Conservation (phyloP, 2,113 vertebrate genomes). For the Callionymus lyra region DNA sequence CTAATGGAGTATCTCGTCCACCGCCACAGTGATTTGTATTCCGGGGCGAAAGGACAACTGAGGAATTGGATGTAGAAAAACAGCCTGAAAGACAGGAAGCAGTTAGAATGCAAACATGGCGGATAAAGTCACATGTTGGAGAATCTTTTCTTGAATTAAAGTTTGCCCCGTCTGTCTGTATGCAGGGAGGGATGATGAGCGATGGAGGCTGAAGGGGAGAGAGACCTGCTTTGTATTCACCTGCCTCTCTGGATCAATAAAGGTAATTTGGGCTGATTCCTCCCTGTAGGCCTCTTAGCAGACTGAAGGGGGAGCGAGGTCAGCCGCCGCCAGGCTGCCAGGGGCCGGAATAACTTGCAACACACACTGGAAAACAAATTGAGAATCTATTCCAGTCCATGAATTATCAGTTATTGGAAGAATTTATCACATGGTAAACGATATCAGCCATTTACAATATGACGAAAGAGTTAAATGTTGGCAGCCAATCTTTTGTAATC, state of each 20-base stretch:
- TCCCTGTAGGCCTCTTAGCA: conserved; percentile 64
- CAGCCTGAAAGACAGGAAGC: conserved; percentile 47
- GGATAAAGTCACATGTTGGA: conserved; percentile 30
- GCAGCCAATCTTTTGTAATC: too few relatives aligned
- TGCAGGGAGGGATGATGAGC: conserved; percentile 25
- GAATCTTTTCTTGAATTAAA: conserved; percentile 16
- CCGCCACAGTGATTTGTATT: conserved; percentile 60
- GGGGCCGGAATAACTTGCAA: conserved; percentile 66
- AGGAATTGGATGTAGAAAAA: conserved; percentile 60
- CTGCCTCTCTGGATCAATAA: conserved; percentile 70
- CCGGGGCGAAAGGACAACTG: conserved; percentile 54
- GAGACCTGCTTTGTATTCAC: conserved; percentile 67
- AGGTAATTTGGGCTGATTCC: conserved; percentile 69
- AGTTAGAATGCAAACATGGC: conserved; percentile 31
- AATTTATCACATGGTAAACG: too few relatives aligned
- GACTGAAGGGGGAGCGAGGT: conserved; percentile 57
- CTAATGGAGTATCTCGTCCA: conserved; percentile 68
- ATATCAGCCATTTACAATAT: too few relatives aligned
- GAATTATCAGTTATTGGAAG: too few relatives aligned
- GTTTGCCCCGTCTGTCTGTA: conserved; percentile 11
- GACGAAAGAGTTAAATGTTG: too few relatives aligned
- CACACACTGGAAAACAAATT: conserved; percentile 25
- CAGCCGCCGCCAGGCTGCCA: conserved; percentile 57
- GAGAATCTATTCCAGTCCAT: conserved; percentile 25
- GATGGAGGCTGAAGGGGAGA: conserved; percentile 32